Percentiles rank a stretch among this genome's conserved stretches.
These are phyloP conservation scores for Cynopterus sphinx DNA, from an alignment of 2,797 vertebrate genomes.

Conservation along the genomic window DNA sequence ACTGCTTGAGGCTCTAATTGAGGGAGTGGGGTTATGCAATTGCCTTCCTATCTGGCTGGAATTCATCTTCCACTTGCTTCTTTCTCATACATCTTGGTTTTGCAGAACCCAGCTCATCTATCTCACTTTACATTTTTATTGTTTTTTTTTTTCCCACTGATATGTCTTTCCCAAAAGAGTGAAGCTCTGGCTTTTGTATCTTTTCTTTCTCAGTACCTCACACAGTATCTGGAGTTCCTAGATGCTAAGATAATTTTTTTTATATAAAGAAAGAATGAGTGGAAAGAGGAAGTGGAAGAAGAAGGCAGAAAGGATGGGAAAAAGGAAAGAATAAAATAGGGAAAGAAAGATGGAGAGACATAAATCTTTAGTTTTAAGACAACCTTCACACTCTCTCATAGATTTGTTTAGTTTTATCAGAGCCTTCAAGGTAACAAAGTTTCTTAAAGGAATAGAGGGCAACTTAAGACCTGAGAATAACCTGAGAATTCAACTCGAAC, in stretches of 20 bases:
- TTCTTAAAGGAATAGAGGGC: background rate
- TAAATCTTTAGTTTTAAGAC: background rate
- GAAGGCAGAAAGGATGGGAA: background rate
- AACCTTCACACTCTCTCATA: background rate
- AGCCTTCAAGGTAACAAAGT: background rate
- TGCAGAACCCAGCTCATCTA: background rate
- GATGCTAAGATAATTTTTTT: background rate
- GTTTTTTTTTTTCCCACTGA: constrained; percentile 23
- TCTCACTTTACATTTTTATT: constrained; percentile 41
- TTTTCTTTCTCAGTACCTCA: background rate
- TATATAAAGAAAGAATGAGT: background rate
- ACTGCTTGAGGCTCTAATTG: background rate
- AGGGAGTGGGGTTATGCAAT: background rate
- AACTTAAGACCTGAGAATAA: background rate
- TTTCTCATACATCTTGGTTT: background rate
- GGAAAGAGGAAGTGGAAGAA: background rate
- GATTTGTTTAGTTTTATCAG: background rate
- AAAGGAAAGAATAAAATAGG: background rate
- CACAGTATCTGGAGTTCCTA: background rate
- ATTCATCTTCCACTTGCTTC: background rate
- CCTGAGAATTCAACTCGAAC: background rate
- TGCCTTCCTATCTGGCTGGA: background rate
- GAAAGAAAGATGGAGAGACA: background rate
- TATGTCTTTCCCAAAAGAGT: background rate
- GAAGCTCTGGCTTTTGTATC: background rate